Conservation (phyloP, 2,797 vertebrate species). For the Protonibea diacanthus region DNA sequence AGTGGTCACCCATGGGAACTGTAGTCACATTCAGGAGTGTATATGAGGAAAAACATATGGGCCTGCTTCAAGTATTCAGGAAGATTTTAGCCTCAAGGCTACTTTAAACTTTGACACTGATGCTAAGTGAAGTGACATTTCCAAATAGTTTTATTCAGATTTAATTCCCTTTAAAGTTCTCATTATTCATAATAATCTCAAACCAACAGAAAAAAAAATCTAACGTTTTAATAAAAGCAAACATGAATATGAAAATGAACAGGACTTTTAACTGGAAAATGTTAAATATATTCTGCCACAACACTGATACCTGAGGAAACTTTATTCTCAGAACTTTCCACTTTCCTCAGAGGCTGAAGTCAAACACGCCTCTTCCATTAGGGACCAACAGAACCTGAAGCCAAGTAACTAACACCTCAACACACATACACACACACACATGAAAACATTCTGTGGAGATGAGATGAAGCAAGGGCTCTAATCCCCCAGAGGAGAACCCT, state of each 20-base stretch:
- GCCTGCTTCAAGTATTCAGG: background rate
- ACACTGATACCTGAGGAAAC: conserved; percentile 45
- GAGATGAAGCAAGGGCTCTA: conserved; percentile 66
- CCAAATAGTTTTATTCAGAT: background rate
- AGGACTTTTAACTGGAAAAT: conserved; percentile 9
- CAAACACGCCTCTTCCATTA: conserved; percentile 53
- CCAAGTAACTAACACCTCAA: conserved; percentile 35
- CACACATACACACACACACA: conserved; percentile 49
- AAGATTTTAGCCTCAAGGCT: conserved; percentile 18
- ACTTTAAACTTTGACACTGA: conserved; percentile 16
- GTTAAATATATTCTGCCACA: conserved; percentile 29
- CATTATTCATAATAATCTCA: background rate
- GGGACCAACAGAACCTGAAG: conserved; percentile 64
- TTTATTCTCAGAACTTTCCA: conserved; percentile 50
- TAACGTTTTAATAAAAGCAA: background rate
- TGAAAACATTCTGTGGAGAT: conserved; percentile 58
- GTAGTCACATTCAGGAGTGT: background rate
- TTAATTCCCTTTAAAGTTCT: background rate
- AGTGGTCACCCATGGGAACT: background rate
- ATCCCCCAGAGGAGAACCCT: conserved; percentile 65
- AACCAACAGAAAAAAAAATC: background rate
- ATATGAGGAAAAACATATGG: background rate
- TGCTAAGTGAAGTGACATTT: conserved; percentile 6
- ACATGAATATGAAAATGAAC: background rate
- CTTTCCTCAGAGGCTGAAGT: conserved; percentile 56